Base-by-base conservation (phyloP, 2,888 invertebrate species). In the Dryobota labecula region DNA sequence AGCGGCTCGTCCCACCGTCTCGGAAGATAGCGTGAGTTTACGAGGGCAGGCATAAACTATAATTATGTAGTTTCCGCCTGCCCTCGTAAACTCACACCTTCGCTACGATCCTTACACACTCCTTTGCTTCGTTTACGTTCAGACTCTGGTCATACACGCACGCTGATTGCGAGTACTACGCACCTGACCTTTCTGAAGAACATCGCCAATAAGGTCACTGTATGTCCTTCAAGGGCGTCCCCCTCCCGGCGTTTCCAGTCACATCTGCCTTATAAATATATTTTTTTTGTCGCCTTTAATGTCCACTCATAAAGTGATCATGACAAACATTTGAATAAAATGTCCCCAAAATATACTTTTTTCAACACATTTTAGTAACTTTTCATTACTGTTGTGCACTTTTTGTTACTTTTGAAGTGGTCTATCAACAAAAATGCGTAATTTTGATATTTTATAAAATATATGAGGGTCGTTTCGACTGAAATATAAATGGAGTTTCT, bases 401-500 rank as follows among this genome's bases (percentile, higher is more conserved):
- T 67, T 67, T 45, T 54, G 38, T 13, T 6, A 69, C 24, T 64
- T 77, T 64, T 7, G 36, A 36, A 2, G 3, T 45, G n/a, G 41
- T 41, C 43, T 49, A 63, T 71, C 43, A 80, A 41, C 9, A 3
- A n/a, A 33, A 80, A 65, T 54, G 41, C 49, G 20, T 64, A 58
- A 49, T 69, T 64, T 65, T 60, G 15, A 66, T 60, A 54, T 73
- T 60, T 63, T 24, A 43, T 33, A 33, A 63, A 69, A 76, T 65
- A 73, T 57, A 78, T 71, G 66, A 61, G 51, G 53, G 66, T 60
- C 70, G 56, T 80, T 73, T 38, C 11, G 0, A 51, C 27, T 71
- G 36, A 76, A 65, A 76, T 76, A 41, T 70, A 65, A 70, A 75
- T 65, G 51, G 66, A 71, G 47, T 78, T 78, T 71, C 57, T 65